phyloP scores from a whole-genome alignment of 2,113 vertebrate species.

The Nansenia antarctica region DNA sequence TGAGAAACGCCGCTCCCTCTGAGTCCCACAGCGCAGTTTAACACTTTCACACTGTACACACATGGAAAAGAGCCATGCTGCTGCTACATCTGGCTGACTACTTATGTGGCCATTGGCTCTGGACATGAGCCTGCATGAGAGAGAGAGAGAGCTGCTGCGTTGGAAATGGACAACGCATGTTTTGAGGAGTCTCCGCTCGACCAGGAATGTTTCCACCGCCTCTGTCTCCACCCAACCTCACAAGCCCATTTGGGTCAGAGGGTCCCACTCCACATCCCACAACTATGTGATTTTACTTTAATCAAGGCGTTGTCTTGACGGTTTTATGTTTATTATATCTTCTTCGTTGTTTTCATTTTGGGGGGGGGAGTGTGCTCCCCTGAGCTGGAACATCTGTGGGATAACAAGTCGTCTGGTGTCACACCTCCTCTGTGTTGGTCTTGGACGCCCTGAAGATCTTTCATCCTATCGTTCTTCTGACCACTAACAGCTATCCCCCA shows the following conservation, averaged over 20 bases:
- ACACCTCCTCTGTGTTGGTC: constrained; percentile 36
- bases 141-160: constrained; percentile 12
- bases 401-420: constrained; percentile 19
- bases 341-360: no score
- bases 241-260: not conserved
- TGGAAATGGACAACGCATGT: not conserved
- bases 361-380: no score
- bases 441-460: constrained; percentile 31
- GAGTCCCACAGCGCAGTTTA: constrained; percentile 36
- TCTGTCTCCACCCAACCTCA: not conserved
- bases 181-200: not conserved
- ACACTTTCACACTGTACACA: constrained; percentile 8
- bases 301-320: not conserved
- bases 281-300: not conserved
- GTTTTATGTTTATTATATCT: no score
- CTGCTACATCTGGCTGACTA: constrained; percentile 41
- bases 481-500: not conserved
- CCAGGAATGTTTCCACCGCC: not conserved
- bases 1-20: constrained; percentile 39
- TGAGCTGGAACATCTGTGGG: constrained; percentile 28
- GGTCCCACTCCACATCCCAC: no score
- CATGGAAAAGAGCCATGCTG: constrained; percentile 15
- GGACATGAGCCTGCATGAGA: constrained; percentile 13
- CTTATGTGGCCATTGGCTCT: constrained; percentile 25
- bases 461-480: not conserved